Conservation (phyloP, 2,113 vertebrate species). For the Cynopterus brachyotis region DNA sequence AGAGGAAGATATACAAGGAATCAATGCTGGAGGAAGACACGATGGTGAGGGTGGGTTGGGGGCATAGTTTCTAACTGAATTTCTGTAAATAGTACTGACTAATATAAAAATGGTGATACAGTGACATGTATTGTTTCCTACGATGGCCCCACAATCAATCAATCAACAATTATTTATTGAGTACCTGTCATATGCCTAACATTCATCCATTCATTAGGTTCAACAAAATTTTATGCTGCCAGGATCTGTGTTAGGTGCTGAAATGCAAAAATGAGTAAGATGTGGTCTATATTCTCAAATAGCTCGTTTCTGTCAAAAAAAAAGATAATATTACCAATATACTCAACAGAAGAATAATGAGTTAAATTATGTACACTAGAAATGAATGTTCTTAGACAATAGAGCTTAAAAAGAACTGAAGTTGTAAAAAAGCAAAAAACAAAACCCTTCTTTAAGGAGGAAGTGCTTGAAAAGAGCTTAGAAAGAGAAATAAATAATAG, state of each 20-base stretch:
- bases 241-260: background rate
- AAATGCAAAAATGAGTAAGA: background rate
- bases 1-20: background rate
- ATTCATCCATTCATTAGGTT: slow-evolving; percentile 2
- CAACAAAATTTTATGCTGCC: background rate
- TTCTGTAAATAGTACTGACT: background rate
- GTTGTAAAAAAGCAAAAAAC: background rate
- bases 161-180: background rate
- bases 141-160: background rate
- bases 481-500: slow-evolving; percentile 37
- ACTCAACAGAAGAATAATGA: slow-evolving; percentile 28
- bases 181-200: background rate
- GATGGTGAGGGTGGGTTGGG: no score
- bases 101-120: background rate
- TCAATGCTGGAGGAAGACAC: background rate
- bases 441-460: background rate
- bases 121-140: background rate
- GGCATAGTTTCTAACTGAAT: background rate
- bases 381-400: background rate
- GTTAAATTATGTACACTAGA: background rate
- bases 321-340: background rate
- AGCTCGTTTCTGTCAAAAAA: slow-evolving; percentile 8
- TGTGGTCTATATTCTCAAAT: slow-evolving; percentile 12
- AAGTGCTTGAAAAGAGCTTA: background rate
- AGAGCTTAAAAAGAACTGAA: slow-evolving; percentile 11